These are phyloP conservation scores for Nemotelus nigrinus DNA, from an alignment of 2,888 invertebrate species.

Conservation along the genomic window DNA sequence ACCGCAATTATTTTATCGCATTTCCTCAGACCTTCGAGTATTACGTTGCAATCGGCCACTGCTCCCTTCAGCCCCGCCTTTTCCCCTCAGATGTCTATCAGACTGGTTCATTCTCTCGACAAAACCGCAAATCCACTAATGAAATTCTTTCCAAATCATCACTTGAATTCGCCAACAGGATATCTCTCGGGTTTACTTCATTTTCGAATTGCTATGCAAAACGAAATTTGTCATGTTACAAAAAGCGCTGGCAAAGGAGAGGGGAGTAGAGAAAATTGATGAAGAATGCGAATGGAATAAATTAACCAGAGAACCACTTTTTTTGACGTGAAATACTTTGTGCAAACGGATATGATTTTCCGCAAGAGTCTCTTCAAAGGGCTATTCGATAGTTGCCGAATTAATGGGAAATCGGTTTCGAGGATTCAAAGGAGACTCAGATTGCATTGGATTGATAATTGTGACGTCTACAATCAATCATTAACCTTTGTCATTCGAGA, in stretches of 20 bases:
- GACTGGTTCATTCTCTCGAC: neutral
- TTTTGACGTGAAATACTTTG: no score
- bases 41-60: neutral
- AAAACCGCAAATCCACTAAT: constrained; percentile 38
- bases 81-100: neutral
- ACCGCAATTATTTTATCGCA: no score
- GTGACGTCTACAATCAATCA: no score
- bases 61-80: neutral
- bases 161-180: constrained; percentile 13
- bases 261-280: neutral
- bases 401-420: no score
- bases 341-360: no score
- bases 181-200: neutral
- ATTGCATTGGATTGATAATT: no score
- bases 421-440: no score
- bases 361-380: no score
- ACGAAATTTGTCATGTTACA: neutral
- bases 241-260: neutral
- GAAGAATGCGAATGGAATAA: constrained; percentile 5
- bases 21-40: neutral
- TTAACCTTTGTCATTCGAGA: no score
- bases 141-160: constrained; percentile 43
- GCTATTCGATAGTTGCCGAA: no score
- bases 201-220: constrained; percentile 23
- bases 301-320: neutral